These are phyloP conservation scores for Osmerus eperlanus DNA, from an alignment of 2,113 vertebrate genomes.

Conservation along the genomic window DNA sequence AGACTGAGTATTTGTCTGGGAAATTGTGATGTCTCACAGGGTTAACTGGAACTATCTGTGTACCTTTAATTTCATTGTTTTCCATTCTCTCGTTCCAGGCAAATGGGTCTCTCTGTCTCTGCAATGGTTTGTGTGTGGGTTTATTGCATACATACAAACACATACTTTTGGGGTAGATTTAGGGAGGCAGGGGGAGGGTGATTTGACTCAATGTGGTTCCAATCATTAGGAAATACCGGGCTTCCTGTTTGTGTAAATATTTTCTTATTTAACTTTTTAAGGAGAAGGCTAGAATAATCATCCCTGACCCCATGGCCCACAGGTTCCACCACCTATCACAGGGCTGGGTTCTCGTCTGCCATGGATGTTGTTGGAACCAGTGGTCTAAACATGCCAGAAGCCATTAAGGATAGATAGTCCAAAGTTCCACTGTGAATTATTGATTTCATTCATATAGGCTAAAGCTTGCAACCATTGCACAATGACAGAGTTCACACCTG, in stretches of 20 bases:
- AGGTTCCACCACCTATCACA: too few species aligned
- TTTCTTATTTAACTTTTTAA: slow-evolving; percentile 57
- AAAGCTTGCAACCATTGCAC: too few species aligned
- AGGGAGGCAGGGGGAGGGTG: slow-evolving; percentile 9
- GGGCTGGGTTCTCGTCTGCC: too few species aligned
- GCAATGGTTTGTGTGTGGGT: neutral
- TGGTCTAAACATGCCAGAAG: too few species aligned
- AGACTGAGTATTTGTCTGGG: neutral
- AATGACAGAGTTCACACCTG: too few species aligned
- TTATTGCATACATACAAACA: slow-evolving; percentile 8
- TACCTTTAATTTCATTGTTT: slow-evolving; percentile 15
- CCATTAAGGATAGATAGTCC: too few species aligned
- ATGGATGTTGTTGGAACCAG: too few species aligned
- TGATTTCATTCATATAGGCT: too few species aligned
- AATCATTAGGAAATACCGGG: slow-evolving; percentile 52
- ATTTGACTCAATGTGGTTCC: slow-evolving; percentile 46
- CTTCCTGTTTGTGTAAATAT: slow-evolving; percentile 67
- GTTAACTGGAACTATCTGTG: neutral
- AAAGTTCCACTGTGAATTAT: too few species aligned
- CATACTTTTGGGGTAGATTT: neutral
- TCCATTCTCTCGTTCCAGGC: neutral
- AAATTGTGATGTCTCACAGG: neutral
- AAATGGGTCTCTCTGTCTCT: neutral
- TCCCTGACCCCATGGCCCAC: slow-evolving; percentile 33
- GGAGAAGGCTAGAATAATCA: slow-evolving; percentile 48